Evolutionary conservation across 2,113 vertebrate genomes (phyloP).

Genomic region (Gopherus flavomarginatus): DNA sequence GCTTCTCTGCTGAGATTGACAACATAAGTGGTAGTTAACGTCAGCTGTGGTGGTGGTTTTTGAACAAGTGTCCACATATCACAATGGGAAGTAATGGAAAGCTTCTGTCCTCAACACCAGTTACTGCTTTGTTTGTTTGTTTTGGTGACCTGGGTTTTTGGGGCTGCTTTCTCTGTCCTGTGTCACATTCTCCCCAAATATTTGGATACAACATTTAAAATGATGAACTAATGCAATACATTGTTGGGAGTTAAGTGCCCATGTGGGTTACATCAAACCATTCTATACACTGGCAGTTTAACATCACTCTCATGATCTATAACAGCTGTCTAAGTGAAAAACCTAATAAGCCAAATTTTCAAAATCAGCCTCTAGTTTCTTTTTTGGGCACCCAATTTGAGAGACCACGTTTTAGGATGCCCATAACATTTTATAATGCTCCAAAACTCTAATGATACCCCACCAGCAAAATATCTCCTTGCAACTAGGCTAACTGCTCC

Average conservation of each 20-base stretch:
- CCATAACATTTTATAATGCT: too few species aligned
- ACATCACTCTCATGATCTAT: background rate
- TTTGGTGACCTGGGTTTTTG: background rate
- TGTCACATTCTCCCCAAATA: background rate
- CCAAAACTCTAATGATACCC: too few species aligned
- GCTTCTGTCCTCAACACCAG: background rate
- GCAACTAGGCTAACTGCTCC: too few species aligned
- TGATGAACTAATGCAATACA: background rate
- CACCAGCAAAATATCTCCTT: too few species aligned
- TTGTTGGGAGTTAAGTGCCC: background rate
- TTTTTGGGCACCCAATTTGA: too few species aligned
- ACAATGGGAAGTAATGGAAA: background rate
- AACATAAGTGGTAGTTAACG: background rate
- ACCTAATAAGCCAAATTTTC: background rate
- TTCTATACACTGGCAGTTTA: background rate
- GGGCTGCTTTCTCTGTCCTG: background rate
- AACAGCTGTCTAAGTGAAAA: background rate
- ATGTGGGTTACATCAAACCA: background rate
- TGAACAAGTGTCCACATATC: background rate
- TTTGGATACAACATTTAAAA: background rate
- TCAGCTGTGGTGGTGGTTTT: background rate
- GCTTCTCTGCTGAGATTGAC: too few species aligned
- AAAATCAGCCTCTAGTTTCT: background rate
- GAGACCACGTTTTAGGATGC: too few species aligned
- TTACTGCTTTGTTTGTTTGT: background rate